Conservation (phyloP, 2,797 vertebrate genomes). For the Ctenopoma multispine region DNA sequence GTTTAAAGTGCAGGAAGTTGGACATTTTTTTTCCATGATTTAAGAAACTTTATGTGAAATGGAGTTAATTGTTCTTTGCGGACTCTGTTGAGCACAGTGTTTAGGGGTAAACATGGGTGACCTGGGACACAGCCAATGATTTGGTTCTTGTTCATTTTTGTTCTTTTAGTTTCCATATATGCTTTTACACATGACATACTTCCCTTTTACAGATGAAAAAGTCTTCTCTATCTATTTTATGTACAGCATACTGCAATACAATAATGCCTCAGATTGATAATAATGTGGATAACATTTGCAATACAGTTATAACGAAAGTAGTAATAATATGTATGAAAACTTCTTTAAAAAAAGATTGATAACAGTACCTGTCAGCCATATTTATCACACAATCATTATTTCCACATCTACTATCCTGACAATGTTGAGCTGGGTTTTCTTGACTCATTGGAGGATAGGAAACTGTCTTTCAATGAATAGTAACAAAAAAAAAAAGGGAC, state of each 20-base stretch:
- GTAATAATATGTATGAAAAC: constrained; percentile 81
- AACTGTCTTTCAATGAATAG: constrained; percentile 47
- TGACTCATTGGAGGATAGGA: constrained; percentile 48
- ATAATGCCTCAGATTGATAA: constrained; percentile 79
- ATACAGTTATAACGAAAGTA: constrained; percentile 80
- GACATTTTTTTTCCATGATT: neutral
- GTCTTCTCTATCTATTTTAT: constrained; percentile 79
- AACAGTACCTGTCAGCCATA: constrained; percentile 83
- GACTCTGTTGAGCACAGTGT: neutral
- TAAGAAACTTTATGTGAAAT: neutral
- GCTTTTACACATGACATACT: constrained; percentile 73
- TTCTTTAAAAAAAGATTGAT: constrained; percentile 70
- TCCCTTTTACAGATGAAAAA: constrained; percentile 82
- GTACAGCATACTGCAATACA: constrained; percentile 82
- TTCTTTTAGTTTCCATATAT: constrained; percentile 70
- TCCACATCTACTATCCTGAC: constrained; percentile 47
- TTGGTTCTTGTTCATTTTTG: constrained; percentile 51
- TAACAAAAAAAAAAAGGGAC: constrained; percentile 28
- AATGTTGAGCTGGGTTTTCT: constrained; percentile 33
- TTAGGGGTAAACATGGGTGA: constrained; percentile 8
- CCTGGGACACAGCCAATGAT: constrained; percentile 51
- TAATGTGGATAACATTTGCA: constrained; percentile 80
- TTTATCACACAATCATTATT: constrained; percentile 74
- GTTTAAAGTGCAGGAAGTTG: neutral
- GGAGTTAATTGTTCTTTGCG: neutral